Conservation (phyloP, 2,888 invertebrate species). For the Idaea aversata region DNA sequence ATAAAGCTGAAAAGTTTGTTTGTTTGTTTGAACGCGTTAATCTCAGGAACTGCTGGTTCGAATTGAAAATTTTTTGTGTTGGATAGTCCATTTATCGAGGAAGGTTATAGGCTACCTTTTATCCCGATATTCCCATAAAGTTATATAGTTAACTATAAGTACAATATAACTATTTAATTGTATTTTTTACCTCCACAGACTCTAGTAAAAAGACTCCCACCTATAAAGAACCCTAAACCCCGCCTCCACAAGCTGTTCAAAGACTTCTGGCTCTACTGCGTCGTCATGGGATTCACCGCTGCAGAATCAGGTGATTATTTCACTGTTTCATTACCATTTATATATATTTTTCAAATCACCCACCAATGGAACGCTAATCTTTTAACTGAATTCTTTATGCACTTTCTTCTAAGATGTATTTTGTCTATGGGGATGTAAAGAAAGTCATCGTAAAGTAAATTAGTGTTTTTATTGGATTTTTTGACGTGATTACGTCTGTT, state of each 20-base stretch:
- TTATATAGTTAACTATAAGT: too few species aligned
- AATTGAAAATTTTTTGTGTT: too few species aligned
- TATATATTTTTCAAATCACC: neutral
- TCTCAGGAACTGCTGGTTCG: too few species aligned
- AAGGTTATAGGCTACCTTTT: too few species aligned
- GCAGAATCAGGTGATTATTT: constrained; percentile 83
- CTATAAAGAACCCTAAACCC: constrained; percentile 94
- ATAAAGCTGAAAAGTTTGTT: too few species aligned
- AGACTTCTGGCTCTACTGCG: constrained; percentile 99
- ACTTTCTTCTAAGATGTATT: neutral
- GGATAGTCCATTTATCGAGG: too few species aligned
- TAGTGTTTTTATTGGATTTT: too few species aligned
- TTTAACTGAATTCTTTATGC: neutral
- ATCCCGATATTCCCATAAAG: too few species aligned
- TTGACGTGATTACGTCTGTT: too few species aligned
- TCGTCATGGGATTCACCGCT: constrained; percentile 98
- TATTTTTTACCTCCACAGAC: constrained; percentile 58
- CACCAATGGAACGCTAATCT: constrained; percentile 5
- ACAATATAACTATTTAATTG: neutral
- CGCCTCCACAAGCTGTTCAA: constrained; percentile 97
- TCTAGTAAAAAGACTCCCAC: constrained; percentile 90
- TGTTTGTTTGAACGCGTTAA: too few species aligned
- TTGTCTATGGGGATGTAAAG: neutral
- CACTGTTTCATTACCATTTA: neutral
- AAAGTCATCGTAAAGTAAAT: neutral